Conservation (phyloP, 2,888 invertebrate genomes). For the Scaeva pyrastri region DNA sequence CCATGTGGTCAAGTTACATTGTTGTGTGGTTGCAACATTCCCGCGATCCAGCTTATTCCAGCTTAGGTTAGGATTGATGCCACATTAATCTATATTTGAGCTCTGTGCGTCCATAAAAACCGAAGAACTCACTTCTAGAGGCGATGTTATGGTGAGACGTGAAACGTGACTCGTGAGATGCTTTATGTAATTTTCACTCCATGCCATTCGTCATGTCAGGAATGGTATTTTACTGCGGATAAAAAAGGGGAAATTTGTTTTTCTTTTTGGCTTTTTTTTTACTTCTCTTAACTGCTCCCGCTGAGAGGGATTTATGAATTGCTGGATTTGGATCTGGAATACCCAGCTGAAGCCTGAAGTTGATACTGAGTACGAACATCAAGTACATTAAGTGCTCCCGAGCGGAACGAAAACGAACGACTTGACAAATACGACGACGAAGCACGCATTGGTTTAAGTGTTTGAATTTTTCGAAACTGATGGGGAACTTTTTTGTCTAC, state of each 20-base stretch:
- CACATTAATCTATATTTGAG: constrained; percentile 67
- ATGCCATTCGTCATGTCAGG: constrained; percentile 29
- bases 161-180: constrained; percentile 42
- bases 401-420: constrained; percentile 55
- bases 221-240: constrained; percentile 21
- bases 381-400: constrained; percentile 38
- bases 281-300: constrained; percentile 28
- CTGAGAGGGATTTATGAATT: constrained; percentile 62
- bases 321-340: not conserved
- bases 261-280: constrained; percentile 13
- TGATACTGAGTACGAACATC: constrained; percentile 19
- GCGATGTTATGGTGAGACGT: constrained; percentile 11
- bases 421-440: no score
- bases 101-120: constrained; percentile 8
- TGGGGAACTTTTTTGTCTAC: constrained; percentile 7
- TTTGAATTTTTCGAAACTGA: constrained; percentile 1
- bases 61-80: constrained; percentile 56
- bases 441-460: constrained; percentile 22
- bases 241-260: constrained; percentile 7
- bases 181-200: constrained; percentile 61
- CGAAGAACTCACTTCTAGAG: constrained; percentile 17
- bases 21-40: constrained; percentile 14
- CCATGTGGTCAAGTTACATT: constrained; percentile 61
- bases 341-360: not conserved
- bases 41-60: constrained; percentile 16